Conservation (phyloP, 1,140 invertebrate genomes). For the Carcinoscorpius rotundicauda region DNA sequence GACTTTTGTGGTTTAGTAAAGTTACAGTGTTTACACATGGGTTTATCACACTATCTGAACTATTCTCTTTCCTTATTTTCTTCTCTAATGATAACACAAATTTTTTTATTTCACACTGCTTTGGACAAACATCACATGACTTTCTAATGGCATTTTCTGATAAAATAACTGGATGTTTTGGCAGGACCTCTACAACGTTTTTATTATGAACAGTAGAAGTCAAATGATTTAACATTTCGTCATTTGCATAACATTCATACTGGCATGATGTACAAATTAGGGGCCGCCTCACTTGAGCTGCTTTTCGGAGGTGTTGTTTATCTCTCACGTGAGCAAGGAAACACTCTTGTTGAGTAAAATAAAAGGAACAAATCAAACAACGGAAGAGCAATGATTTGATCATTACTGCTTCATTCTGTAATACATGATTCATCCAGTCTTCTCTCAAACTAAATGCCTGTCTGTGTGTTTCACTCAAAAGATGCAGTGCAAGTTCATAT, state of each 20-base stretch:
- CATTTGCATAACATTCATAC: constrained; percentile 48
- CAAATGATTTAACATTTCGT: constrained; percentile 55
- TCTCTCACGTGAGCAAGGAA: constrained; percentile 64
- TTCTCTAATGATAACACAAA: no score
- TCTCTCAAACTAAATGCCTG: constrained; percentile 22
- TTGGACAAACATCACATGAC: no score
- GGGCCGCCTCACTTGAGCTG: constrained; percentile 41
- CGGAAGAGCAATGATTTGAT: constrained; percentile 50
- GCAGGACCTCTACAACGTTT: neutral
- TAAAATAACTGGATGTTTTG: constrained; percentile 12
- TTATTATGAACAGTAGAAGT: no score
- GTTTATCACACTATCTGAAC: no score
- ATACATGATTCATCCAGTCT: constrained; percentile 60
- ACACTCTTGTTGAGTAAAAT: constrained; percentile 57
- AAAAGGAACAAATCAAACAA: constrained; percentile 67
- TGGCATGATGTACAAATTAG: constrained; percentile 64
- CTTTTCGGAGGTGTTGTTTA: constrained; percentile 41
- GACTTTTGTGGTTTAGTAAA: no score
- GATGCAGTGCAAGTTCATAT: constrained; percentile 7
- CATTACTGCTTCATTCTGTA: constrained; percentile 53
- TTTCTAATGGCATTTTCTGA: neutral
- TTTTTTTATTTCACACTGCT: no score
- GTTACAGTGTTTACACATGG: no score
- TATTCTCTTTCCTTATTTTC: no score
- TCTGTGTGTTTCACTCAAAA: constrained; percentile 4